Percentiles rank a stretch among this genome's conserved stretches.
Evolutionary conservation across 1,140 invertebrate species (phyloP).

Genomic region (Tribolium madens): DNA sequence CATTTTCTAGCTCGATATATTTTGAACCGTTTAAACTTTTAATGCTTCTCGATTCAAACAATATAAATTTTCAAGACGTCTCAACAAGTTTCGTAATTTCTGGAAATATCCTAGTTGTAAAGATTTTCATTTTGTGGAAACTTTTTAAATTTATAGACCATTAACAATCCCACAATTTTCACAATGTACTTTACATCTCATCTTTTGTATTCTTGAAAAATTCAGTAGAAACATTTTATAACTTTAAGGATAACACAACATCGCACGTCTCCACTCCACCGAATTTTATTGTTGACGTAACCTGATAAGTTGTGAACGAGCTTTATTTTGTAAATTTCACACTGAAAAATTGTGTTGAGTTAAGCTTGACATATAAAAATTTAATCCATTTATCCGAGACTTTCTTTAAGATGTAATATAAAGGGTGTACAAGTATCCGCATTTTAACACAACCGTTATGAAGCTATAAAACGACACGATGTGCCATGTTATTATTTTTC

Average conservation of each 20-base stretch:
- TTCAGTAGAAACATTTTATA: conserved; percentile 25
- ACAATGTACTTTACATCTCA: conserved; percentile 30
- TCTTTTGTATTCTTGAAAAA: conserved; percentile 19
- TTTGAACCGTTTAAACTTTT: conserved; percentile 2
- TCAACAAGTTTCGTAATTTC: conserved; percentile 16
- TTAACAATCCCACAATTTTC: conserved; percentile 29
- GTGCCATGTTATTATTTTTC: background rate
- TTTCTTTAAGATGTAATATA: conserved; percentile 2
- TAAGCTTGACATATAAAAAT: background rate
- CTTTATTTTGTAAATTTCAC: conserved; percentile 25
- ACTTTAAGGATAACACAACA: conserved; percentile 24
- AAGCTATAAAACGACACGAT: background rate
- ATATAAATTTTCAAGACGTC: conserved; percentile 13
- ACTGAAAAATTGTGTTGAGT: conserved; percentile 15
- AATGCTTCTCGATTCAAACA: background rate
- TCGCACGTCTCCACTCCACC: conserved; percentile 1
- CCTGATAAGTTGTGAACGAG: conserved; percentile 27
- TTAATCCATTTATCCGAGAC: conserved; percentile 1
- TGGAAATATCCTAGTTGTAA: conserved; percentile 12
- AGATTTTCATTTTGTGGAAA: conserved; percentile 26
- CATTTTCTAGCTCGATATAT: background rate
- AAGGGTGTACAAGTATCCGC: background rate
- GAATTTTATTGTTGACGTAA: conserved; percentile 37
- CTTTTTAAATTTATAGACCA: conserved; percentile 27
- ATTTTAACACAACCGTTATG: conserved; percentile 20